A percentile compares a stretch with the other conserved stretches of the same genome.
phyloP scores from a whole-genome alignment of 2,113 vertebrate species.

The Sphaerodactylus townsendi region DNA sequence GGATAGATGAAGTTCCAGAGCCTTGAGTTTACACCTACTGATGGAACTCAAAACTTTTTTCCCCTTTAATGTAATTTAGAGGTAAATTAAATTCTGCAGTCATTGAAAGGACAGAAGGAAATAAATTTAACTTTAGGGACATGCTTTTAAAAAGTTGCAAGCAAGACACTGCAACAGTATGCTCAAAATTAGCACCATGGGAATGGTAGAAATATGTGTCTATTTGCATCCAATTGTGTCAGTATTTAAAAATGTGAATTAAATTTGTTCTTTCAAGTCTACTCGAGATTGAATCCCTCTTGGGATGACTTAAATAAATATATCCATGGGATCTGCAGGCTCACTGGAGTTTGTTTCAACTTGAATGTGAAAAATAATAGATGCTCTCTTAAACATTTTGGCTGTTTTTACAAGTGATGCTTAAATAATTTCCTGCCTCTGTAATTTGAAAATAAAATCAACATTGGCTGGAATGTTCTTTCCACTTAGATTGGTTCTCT shows the following conservation, averaged over 20 bases:
- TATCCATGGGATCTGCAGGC: neutral
- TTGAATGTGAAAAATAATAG: neutral
- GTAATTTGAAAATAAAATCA: neutral
- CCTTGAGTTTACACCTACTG: neutral
- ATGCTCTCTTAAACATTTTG: neutral
- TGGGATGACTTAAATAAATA: neutral
- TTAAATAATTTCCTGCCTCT: neutral
- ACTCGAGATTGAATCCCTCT: neutral
- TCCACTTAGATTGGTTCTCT: neutral
- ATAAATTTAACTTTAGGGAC: constrained; percentile 44
- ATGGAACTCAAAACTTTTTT: neutral
- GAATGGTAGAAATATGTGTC: neutral
- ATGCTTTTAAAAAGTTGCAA: constrained; percentile 34
- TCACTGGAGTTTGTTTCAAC: neutral
- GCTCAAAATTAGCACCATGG: neutral
- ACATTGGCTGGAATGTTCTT: neutral
- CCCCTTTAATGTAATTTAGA: neutral
- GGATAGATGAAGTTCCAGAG: neutral
- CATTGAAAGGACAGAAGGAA: constrained; percentile 34
- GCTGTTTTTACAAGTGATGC: neutral
- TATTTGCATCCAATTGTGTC: neutral
- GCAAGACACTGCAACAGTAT: neutral
- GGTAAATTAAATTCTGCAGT: constrained; percentile 41
- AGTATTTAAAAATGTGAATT: neutral
- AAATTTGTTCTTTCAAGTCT: neutral